Evolutionary conservation across 92 coral and sea anemone species (phyloP), one percentile per base, ranked within the genome.

Genomic region (Parazoanthus darwini): DNA sequence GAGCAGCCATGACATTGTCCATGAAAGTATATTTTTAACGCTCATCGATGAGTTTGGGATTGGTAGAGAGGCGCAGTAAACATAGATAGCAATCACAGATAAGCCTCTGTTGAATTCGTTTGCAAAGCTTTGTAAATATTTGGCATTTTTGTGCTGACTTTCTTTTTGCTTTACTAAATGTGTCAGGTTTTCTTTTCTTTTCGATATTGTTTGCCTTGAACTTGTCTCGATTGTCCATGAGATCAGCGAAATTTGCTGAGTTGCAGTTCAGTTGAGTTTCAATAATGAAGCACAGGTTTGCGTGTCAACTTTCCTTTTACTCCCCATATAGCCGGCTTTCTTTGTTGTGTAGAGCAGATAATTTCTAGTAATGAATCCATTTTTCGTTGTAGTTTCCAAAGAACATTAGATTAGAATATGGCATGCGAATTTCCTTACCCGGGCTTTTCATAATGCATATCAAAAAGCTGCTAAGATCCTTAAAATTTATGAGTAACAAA

Each of bases 231-330:
- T 29, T 29, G 33, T 29, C 33, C 33, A 29, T 29, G 33, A 29
- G 33, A 29, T 29, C 33, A 29, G 33, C 33, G 33, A 29, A 29
- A 29, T 29, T 29, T 29, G 80, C 20, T 74, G 80, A 39, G 72
- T 46, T 86, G 81, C 88, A 14, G 82, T 86, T n/a, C 33, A 29
- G 33, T 29, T 29, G 88, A 74, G 80, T 86, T 74, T 25, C 73
- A 77, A 74, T 86, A 86, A 67, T 86, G 74, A 56, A 86, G 81
- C 9, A 77, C 63, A 77, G 81, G 81, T 20, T 77, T 77, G 81
- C 81, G 81, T 46, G 81, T 77, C 42, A 77, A n/a, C 79, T 75
- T 75, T 7, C 36, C 48, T 36, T 75, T 75, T 75, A 36, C 79
- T 75, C 79, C 36, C 79, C 79, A 75, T 75, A 36, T 29, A 29